These are phyloP conservation scores for Malurus splendens DNA, from an alignment of 2,797 vertebrate genomes.

Conservation along the genomic window DNA sequence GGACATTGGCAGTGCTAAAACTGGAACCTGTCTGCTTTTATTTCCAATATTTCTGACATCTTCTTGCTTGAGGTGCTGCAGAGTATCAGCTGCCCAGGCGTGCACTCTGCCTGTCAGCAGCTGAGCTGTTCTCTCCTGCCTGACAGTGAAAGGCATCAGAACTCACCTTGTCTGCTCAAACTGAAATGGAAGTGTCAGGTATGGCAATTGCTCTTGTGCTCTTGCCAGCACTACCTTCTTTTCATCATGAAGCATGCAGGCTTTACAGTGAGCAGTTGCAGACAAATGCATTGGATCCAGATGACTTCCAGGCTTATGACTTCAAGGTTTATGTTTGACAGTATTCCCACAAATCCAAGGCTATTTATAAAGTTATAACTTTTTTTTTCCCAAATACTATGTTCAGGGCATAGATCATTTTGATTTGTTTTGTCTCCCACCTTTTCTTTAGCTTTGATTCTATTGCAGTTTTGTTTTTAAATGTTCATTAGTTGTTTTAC, in stretches of 20 bases:
- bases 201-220: accelerated
- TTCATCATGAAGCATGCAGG: not conserved
- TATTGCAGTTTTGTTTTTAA: constrained; percentile 8
- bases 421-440: not conserved
- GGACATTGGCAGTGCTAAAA: not conserved
- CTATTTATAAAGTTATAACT: not conserved
- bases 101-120: accelerated
- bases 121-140: not conserved
- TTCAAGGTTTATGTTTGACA: not conserved
- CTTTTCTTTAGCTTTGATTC: not conserved
- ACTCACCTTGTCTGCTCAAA: not conserved
- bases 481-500: not conserved
- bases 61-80: not conserved
- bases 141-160: not conserved
- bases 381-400: not conserved
- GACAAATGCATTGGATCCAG: not conserved
- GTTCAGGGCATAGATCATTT: not conserved
- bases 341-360: not conserved
- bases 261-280: not conserved
- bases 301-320: not conserved
- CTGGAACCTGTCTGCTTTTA: not conserved
- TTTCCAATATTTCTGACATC: not conserved
- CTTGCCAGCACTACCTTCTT: not conserved
- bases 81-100: not conserved
- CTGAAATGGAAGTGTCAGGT: not conserved